Evolutionary conservation across 2,888 invertebrate genomes (phyloP).

Genomic region (Timandra comae): DNA sequence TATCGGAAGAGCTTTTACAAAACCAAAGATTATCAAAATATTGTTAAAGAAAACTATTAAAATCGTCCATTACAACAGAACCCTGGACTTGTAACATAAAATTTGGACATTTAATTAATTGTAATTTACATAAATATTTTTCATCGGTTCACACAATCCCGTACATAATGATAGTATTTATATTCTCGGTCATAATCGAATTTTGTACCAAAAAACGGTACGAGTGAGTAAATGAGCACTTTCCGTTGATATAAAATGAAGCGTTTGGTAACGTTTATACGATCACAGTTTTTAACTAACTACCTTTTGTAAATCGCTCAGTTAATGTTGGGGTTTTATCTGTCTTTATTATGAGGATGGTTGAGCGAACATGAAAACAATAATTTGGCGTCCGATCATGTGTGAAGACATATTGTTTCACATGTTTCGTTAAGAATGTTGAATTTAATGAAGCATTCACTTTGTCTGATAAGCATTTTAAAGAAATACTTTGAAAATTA

Average conservation of each 20-base stretch:
- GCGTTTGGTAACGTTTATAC: conserved; percentile 43
- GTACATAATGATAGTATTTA: conserved; percentile 35
- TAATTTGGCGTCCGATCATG: no score
- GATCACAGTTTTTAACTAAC: conserved; percentile 48
- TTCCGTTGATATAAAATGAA: conserved; percentile 42
- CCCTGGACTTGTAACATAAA: no score
- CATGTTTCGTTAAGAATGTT: no score
- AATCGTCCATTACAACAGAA: conserved; percentile 9
- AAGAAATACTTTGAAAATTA: no score
- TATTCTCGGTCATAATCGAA: conserved; percentile 26
- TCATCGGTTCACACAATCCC: conserved; percentile 23
- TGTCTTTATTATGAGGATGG: conserved; percentile 2
- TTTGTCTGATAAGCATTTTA: no score
- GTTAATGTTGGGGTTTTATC: conserved; percentile 24
- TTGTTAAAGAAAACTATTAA: background rate
- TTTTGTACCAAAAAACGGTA: conserved; percentile 27
- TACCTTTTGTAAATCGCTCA: conserved; percentile 40
- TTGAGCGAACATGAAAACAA: no score
- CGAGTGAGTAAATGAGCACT: conserved; percentile 42
- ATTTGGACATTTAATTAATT: conserved; percentile 27
- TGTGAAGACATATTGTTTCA: no score
- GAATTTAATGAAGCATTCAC: no score
- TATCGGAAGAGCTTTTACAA: no score
- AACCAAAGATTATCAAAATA: no score
- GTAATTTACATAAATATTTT: conserved; percentile 33